Evolutionary conservation across 2,888 invertebrate species (phyloP).

Genomic region (Podotricha telesiphe): DNA sequence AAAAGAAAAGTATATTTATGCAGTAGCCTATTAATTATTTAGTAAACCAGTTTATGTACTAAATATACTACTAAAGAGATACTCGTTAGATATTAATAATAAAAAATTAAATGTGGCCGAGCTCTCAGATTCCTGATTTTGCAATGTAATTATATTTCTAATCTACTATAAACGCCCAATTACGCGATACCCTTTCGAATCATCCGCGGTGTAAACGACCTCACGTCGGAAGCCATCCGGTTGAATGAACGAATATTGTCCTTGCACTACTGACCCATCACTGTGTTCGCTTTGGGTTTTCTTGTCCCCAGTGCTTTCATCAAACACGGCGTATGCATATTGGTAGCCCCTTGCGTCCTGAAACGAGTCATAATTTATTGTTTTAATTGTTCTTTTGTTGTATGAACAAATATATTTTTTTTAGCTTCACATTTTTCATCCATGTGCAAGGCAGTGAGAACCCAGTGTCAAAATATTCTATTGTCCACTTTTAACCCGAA

Average conservation of each 20-base stretch:
- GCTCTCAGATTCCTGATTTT: background rate
- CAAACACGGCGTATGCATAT: slow-evolving; percentile 81
- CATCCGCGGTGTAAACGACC: slow-evolving; percentile 81
- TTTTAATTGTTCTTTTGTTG: background rate
- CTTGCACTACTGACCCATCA: slow-evolving; percentile 80
- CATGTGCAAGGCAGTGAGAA: no score
- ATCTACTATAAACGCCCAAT: slow-evolving; percentile 24
- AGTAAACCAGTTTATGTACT: no score
- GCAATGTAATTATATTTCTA: background rate
- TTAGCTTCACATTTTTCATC: no score
- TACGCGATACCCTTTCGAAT: slow-evolving; percentile 68
- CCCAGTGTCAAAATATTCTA: no score
- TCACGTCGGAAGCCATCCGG: slow-evolving; percentile 81
- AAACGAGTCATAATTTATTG: background rate
- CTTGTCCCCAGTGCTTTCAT: slow-evolving; percentile 81
- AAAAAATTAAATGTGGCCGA: no score
- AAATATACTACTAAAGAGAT: background rate
- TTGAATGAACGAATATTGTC: slow-evolving; percentile 80
- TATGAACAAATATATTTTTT: background rate
- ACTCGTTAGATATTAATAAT: background rate
- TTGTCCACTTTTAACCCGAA: no score
- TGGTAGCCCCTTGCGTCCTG: slow-evolving; percentile 64
- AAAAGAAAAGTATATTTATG: background rate
- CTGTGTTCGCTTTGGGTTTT: slow-evolving; percentile 80
- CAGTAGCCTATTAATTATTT: no score